Conservation (phyloP, 2,113 vertebrate genomes). For the Egretta garzetta region DNA sequence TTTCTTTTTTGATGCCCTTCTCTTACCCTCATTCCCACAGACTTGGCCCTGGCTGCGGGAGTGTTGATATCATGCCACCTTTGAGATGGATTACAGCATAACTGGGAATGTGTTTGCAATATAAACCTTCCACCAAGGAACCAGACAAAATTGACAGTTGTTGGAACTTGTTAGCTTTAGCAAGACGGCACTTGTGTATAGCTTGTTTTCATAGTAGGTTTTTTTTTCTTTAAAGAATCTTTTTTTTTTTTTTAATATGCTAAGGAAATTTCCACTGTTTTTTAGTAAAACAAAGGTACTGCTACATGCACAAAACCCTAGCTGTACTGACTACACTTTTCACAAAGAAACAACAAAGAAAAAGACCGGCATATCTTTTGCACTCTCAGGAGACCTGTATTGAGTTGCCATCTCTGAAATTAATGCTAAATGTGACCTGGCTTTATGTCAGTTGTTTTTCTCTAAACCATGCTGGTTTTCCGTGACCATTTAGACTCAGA, state of each 20-base stretch:
- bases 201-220: not conserved
- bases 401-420: not conserved
- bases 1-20: not conserved
- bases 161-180: conserved; percentile 39
- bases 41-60: not conserved
- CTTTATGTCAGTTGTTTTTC: not conserved
- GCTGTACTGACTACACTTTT: not conserved
- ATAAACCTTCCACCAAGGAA: conserved; percentile 20
- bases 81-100: conserved; percentile 46
- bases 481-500: not conserved
- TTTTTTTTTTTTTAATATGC: not conserved
- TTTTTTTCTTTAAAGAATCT: not conserved
- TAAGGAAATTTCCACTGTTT: not conserved
- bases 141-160: conserved; percentile 39
- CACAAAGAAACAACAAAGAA: not conserved
- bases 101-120: conserved; percentile 37
- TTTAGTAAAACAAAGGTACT: not conserved
- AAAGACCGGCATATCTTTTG: not conserved
- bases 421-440: not conserved
- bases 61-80: conserved; percentile 7
- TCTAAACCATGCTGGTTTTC: not conserved
- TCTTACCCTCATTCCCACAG: not conserved
- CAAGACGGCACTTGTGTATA: not conserved
- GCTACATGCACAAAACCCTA: not conserved
- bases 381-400: not conserved